Evolutionary conservation across 2,888 invertebrate species (phyloP).

Genomic region (Phyllotreta cruciferae): DNA sequence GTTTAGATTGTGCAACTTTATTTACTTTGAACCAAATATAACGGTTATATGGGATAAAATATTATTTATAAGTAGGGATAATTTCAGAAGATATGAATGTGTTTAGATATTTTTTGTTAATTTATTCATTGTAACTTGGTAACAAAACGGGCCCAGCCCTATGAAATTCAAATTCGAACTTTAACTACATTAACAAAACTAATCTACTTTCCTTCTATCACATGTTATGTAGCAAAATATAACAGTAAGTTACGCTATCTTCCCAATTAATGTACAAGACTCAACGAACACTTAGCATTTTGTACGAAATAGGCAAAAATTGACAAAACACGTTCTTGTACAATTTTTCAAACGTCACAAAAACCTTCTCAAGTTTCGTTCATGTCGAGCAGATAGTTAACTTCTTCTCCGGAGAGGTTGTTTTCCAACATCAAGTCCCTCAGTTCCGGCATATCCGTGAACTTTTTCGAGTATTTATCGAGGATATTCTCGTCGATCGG

Average conservation of each 20-base stretch:
- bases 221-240: constrained; percentile 8
- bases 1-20: no score
- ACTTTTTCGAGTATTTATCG: constrained; percentile 25
- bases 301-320: not conserved
- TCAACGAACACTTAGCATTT: not conserved
- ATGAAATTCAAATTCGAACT: constrained; percentile 4
- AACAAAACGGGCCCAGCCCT: constrained; percentile 11
- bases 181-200: constrained; percentile 11
- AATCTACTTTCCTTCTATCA: constrained; percentile 7
- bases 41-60: no score
- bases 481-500: constrained; percentile 12
- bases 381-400: constrained; percentile 31
- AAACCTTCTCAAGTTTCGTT: constrained; percentile 9
- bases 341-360: not conserved
- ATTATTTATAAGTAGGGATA: not conserved
- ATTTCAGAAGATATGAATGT: not conserved
- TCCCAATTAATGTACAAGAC: not conserved
- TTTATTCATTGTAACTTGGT: not conserved
- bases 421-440: constrained; percentile 32
- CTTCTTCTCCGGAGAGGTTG: constrained; percentile 32
- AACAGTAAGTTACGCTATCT: not conserved
- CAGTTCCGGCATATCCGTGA: constrained; percentile 31
- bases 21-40: no score
- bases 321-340: constrained; percentile 11
- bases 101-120: not conserved